phyloP scores from a whole-genome alignment of 2,113 vertebrate genomes.

The Apteryx owenii region DNA sequence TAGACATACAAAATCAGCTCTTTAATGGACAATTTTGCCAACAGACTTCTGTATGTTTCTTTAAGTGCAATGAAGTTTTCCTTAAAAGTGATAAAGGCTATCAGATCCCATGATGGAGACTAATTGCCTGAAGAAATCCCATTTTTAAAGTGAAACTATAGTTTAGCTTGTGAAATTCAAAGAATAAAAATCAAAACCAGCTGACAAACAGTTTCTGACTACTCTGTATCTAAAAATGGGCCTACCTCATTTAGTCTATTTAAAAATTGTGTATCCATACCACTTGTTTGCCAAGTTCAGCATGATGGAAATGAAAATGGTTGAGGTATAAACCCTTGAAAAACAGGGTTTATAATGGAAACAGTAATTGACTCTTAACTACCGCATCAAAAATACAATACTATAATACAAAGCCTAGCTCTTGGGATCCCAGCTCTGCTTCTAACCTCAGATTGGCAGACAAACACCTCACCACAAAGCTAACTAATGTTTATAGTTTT shows the following conservation, averaged over 20 bases:
- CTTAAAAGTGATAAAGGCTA: background rate
- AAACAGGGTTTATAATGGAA: conserved; percentile 84
- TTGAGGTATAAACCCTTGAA: conserved; percentile 79
- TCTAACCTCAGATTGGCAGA: conserved; percentile 81
- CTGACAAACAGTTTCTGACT: conserved; percentile 64
- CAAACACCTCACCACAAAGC: conserved; percentile 80
- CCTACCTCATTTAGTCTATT: conserved; percentile 76
- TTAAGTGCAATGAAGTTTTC: background rate
- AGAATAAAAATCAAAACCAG: conserved; percentile 61
- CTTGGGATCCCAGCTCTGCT: conserved; percentile 69
- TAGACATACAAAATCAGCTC: background rate
- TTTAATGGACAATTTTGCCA: background rate
- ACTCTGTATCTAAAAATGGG: conserved; percentile 75
- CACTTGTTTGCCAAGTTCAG: conserved; percentile 66
- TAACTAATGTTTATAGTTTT: conserved; percentile 80
- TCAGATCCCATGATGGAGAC: background rate
- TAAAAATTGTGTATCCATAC: conserved; percentile 74
- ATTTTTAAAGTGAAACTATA: conserved; percentile 39
- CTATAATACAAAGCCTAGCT: conserved; percentile 75
- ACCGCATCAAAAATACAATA: conserved; percentile 83
- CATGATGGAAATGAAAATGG: conserved; percentile 69
- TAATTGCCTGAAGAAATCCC: background rate
- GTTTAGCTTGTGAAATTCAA: conserved; percentile 35
- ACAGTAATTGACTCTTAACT: conserved; percentile 82
- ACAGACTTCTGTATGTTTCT: background rate